Base-by-base conservation (phyloP, 2,113 vertebrate species). In the Ceratotherium simum region DNA sequence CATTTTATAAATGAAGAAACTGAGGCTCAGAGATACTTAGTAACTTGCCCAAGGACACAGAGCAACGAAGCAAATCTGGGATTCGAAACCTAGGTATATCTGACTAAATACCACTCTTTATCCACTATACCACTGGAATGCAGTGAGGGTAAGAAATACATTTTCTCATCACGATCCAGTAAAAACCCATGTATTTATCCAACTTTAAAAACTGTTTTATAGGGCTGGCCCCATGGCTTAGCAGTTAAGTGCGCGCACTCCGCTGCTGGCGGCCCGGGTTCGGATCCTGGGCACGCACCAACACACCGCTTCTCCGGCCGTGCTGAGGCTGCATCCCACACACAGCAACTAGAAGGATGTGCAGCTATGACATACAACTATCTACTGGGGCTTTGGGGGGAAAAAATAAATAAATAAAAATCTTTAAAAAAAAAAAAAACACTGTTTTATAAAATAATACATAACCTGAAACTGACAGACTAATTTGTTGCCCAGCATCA, bases 141-240 rank as follows among this genome's bases (percentile, higher is more conserved):
- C 7, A 6, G n/a, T 51, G 12, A 79, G 54, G 46, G 31, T 54
- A 67, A 86, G 60, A 95, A 85, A 33, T 27, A 81, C 51, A 42
- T 27, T 92, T 75, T 91, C 33, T 39, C 67, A 39, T 65, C 58
- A 86, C 17, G 36, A 86, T 42, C 42, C 81, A 81, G 21, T 70
- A 76, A 33, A 70, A 10, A 93, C 23, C 56, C 58, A 70, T 23
- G 4, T 42, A 79, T 51, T 96, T 91, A 73, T 25, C 36, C 67
- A 91, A 73, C 33, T 89, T 33, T 54, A 92, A 62, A 85, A 96
- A 95, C 23, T 51, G 76, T 46, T 90, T 80, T 80, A 42, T 42
- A 42, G 42, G 42, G 42, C 42, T 5, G 4, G 42, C 42, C 42
- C 5, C 42, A 5, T 42, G 42, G 42, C 42, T 42, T 42, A 42